phyloP scores from a whole-genome alignment of 2,797 vertebrate species.

The Mus minutoides region DNA sequence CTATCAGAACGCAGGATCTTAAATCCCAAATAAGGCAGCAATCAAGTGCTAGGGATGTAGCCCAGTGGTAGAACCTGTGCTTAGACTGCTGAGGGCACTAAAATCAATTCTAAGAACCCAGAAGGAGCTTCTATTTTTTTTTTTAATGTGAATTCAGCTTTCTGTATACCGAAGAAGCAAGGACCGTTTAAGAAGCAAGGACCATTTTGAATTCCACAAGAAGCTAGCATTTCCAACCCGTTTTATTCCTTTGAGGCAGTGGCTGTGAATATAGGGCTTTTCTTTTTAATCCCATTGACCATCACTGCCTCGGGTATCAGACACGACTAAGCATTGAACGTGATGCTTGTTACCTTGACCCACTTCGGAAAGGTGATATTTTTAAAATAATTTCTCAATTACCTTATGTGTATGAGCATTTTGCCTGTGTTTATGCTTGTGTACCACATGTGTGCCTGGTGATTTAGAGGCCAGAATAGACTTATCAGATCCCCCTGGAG shows the following conservation, averaged over 20 bases:
- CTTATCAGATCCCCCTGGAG: neutral
- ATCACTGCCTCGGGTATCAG: neutral
- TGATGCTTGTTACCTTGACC: too few relatives aligned
- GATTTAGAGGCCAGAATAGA: neutral
- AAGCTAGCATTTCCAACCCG: neutral
- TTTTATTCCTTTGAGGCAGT: neutral
- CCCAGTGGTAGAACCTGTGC: neutral
- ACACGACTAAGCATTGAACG: neutral
- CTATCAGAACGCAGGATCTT: constrained; percentile 20
- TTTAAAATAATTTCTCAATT: neutral
- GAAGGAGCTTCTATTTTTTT: neutral
- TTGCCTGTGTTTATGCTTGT: neutral
- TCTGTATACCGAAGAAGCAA: neutral
- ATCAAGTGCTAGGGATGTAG: neutral
- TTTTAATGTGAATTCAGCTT: neutral
- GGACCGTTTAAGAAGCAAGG: neutral
- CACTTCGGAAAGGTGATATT: neutral
- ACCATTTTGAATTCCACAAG: neutral
- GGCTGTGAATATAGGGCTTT: neutral
- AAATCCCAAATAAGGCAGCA: neutral
- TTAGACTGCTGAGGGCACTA: too few relatives aligned
- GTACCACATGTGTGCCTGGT: neutral
- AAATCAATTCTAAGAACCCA: neutral
- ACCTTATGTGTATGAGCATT: neutral
- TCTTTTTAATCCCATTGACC: neutral